Evolutionary conservation across 1,140 invertebrate genomes (phyloP).

Genomic region (Anastrepha obliqua): DNA sequence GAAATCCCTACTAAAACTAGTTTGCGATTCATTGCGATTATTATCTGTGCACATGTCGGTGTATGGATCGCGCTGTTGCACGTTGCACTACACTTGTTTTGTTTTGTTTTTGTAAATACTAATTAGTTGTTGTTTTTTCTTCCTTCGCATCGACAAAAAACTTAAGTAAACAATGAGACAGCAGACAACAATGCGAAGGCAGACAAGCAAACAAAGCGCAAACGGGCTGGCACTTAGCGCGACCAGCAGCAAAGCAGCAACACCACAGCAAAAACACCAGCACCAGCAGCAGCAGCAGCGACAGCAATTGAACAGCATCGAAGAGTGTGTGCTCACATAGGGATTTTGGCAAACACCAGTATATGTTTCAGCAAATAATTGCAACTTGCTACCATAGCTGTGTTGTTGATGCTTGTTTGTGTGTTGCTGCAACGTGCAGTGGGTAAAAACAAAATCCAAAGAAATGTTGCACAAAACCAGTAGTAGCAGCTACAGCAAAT

Average conservation of each 20-base stretch:
- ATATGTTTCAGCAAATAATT: constrained; percentile 44
- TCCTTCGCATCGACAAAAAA: neutral
- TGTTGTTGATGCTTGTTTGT: neutral
- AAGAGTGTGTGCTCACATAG: neutral
- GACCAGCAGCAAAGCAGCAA: neutral
- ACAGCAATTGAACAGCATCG: neutral
- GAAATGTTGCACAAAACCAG: constrained; percentile 47
- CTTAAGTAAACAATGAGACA: constrained; percentile 24
- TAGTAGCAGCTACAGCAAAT: constrained; percentile 27
- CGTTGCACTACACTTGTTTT: neutral
- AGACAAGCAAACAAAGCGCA: constrained; percentile 3
- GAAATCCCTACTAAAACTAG: neutral
- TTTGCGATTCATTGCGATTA: neutral
- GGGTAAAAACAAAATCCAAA: neutral
- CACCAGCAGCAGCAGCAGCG: neutral
- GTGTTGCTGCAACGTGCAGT: neutral
- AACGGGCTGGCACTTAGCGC: neutral
- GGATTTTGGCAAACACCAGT: neutral
- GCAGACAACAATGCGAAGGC: constrained; percentile 13
- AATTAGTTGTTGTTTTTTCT: neutral
- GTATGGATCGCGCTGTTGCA: neutral
- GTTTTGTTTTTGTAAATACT: neutral
- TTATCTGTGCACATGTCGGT: neutral
- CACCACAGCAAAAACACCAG: too few relatives aligned
- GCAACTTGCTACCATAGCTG: neutral